Conservation (phyloP, 2,888 invertebrate species). For the Aromia moschata region DNA sequence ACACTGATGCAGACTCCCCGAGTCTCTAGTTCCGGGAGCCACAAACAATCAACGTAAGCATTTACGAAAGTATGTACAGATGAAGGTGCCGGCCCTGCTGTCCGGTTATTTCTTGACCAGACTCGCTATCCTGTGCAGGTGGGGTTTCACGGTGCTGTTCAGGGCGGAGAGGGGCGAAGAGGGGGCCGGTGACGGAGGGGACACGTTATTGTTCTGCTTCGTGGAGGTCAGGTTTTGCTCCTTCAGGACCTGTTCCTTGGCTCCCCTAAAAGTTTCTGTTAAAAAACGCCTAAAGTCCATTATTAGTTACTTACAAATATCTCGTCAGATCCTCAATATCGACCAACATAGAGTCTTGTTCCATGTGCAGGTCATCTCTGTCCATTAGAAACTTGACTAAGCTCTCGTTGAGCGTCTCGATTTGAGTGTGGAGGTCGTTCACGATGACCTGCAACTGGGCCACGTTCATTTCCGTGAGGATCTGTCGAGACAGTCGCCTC, state of each 20-base stretch:
- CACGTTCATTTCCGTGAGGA: conserved; percentile 92
- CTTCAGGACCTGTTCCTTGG: conserved; percentile 65
- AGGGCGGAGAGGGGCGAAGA: conserved; percentile 59
- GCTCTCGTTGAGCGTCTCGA: conserved; percentile 90
- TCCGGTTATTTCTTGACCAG: conserved; percentile 63
- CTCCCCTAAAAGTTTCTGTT: conserved; percentile 65
- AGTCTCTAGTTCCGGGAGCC: not conserved
- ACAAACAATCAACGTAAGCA: conserved; percentile 18
- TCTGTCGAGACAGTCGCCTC: conserved; percentile 82
- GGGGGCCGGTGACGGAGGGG: conserved; percentile 58
- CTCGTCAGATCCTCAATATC: conserved; percentile 96
- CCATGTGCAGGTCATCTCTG: conserved; percentile 96
- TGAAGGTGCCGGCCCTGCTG: conserved; percentile 13
- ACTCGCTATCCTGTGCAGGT: conserved; percentile 63
- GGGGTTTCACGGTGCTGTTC: conserved; percentile 61
- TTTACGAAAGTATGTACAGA: conserved; percentile 32
- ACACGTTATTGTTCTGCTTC: conserved; percentile 60
- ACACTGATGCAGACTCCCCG: not conserved
- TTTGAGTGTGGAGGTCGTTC: conserved; percentile 93
- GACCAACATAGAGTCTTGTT: conserved; percentile 96
- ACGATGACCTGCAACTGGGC: conserved; percentile 94
- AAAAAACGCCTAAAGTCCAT: no score
- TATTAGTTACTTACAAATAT: conserved; percentile 81
- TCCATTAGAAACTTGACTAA: conserved; percentile 90
- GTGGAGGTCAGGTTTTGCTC: conserved; percentile 54